Percentiles rank a stretch among this genome's conserved stretches.
These are phyloP conservation scores for Bradypodion pumilum DNA, from an alignment of 2,797 vertebrate genomes.

Conservation along the genomic window DNA sequence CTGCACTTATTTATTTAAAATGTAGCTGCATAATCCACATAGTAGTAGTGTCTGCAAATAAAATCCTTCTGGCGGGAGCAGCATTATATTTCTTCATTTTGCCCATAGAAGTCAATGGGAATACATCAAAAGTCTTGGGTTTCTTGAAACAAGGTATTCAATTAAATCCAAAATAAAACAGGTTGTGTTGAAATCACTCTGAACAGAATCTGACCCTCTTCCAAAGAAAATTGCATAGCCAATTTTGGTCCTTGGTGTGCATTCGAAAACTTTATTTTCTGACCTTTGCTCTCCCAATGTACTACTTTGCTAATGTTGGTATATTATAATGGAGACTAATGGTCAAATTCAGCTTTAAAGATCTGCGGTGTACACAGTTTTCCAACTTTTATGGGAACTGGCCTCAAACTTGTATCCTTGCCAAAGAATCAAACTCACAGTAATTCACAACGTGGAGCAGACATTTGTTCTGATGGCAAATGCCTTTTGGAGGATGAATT, in stretches of 20 bases:
- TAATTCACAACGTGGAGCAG: neutral
- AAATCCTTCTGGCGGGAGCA: neutral
- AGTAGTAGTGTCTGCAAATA: neutral
- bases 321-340: neutral
- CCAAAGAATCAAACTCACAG: neutral
- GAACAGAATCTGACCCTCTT: neutral
- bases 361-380: neutral
- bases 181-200: neutral
- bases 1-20: too few species aligned
- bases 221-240: neutral
- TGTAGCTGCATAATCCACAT: too few species aligned
- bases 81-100: neutral
- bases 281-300: neutral
- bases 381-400: neutral
- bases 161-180: neutral
- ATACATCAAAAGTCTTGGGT: neutral
- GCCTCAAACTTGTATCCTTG: neutral
- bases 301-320: neutral
- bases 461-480: conserved; percentile 4
- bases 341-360: neutral
- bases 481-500: conserved; percentile 2
- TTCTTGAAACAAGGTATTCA: neutral
- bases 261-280: neutral
- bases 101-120: neutral
- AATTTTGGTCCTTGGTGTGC: neutral